Evolutionary conservation across 2,797 vertebrate species (phyloP), one percentile per base, ranked within the genome.

Genomic region (Hemitrygon akajei): DNA sequence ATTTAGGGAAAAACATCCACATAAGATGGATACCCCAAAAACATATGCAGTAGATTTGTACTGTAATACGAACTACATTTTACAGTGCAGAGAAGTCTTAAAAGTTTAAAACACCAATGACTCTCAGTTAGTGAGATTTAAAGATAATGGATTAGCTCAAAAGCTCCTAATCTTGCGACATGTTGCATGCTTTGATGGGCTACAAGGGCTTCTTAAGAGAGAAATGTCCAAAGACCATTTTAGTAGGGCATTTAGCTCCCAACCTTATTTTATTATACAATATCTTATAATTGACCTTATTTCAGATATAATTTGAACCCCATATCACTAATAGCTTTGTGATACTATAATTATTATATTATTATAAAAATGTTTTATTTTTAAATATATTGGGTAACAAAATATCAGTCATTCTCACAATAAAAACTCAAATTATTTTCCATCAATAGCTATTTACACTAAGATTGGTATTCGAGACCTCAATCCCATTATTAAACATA

Each of bases 1-100:
- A 95, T 63, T 87, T 87, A 84, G 84, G 58, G n/a, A 84, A 56
- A 87, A 87, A 63, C 34, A 47, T 47, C 47, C 47, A 87, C n/a
- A 87, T 34, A n/a, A 63, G 12, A 34, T 18, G 60, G 16, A 66
- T 87, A n/a, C 34, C 60, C 27, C 18, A 63, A 87, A 87, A 34
- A 12, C 47, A 60, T 30, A 16, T 14, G 11, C 69, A 71, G 18
- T 71, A n/a, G 7, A 63, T 20, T 2, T n/a, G 60, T n/a, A 16
- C 14, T 0, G 58, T 84, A 9, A 63, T 63, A 1, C 58, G 66
- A 87, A 66, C n/a, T 87, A 20, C 30, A 20, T 66, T 66, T 66
- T 66, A 30, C n/a, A 66, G 47, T 60, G 25, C 12, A 37, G 18
- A 58, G 27, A n/a, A 60, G 60, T 87, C 58, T 87, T n/a, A 34